These are phyloP conservation scores for Mastigias papua DNA, from an alignment of 30 jellyfish, hydroid and myxozoan species.

Conservation along the genomic window DNA sequence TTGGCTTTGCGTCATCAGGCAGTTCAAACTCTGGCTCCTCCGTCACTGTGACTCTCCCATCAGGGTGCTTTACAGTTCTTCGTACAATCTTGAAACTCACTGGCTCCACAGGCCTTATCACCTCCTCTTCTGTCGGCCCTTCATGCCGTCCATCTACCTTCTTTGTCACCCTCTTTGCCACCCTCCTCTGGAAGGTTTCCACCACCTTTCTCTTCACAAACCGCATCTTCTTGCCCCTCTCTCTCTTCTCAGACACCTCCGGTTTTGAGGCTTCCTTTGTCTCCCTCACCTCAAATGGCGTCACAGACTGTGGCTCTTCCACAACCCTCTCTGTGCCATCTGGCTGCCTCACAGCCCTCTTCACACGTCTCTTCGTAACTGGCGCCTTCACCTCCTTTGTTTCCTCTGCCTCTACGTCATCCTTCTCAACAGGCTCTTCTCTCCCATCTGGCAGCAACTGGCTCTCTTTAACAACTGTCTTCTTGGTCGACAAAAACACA, in stretches of 20 bases:
- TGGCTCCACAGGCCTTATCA: conserved; percentile 55
- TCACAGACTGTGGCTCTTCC: conserved; percentile 70
- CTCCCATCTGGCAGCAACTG: conserved; percentile 85
- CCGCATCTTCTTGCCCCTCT: conserved; percentile 48
- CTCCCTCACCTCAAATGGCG: conserved; percentile 66
- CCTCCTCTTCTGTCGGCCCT: conserved; percentile 66
- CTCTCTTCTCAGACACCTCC: conserved; percentile 65
- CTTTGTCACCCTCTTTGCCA: conserved; percentile 60
- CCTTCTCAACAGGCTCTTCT: conserved; percentile 75
- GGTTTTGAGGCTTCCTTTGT: conserved; percentile 75
- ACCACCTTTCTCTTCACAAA: conserved; percentile 66
- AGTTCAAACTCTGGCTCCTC: conserved; percentile 75
- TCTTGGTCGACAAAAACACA: conserved; percentile 71
- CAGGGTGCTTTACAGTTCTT: conserved; percentile 67
- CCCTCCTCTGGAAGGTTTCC: conserved; percentile 61
- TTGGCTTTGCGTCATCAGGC: conserved; percentile 71
- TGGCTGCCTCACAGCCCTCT: conserved; percentile 73
- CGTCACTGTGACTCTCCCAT: conserved; percentile 46
- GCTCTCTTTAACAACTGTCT: conserved; percentile 54
- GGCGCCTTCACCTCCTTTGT: conserved; percentile 60
- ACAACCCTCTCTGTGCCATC: conserved; percentile 72
- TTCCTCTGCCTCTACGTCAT: conserved; percentile 80
- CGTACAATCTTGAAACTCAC: conserved; percentile 39
- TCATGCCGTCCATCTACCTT: conserved; percentile 81
- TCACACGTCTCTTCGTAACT: conserved; percentile 41